Evolutionary conservation across 2,113 vertebrate genomes (phyloP).

Genomic region (Girardinichthys multiradiatus): DNA sequence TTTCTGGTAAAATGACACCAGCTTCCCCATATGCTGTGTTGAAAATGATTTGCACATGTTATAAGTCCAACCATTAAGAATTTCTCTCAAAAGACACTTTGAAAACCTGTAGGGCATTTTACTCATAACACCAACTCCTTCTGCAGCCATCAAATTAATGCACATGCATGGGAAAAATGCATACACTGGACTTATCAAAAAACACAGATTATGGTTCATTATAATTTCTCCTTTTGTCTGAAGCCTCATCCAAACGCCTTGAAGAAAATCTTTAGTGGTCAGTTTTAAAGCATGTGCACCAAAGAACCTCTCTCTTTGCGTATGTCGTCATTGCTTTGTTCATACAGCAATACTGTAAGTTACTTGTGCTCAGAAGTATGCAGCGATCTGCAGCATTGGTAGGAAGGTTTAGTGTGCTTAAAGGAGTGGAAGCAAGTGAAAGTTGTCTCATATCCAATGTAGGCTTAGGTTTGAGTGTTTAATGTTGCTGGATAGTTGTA

Average conservation of each 20-base stretch:
- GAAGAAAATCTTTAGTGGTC: no score
- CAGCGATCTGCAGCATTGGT: not conserved
- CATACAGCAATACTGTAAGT: constrained; percentile 62
- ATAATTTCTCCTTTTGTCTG: constrained; percentile 1
- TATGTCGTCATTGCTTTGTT: constrained; percentile 30
- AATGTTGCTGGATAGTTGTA: constrained; percentile 28
- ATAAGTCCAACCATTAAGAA: not conserved
- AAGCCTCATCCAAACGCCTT: no score
- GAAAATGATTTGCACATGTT: no score
- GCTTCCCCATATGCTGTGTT: no score
- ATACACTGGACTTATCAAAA: constrained; percentile 30
- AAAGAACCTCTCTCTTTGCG: constrained; percentile 67
- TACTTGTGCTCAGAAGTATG: constrained; percentile 19
- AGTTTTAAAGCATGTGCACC: constrained; percentile 56
- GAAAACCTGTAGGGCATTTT: not conserved
- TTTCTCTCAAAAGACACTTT: no score
- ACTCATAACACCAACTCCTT: not conserved
- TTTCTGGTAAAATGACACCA: no score
- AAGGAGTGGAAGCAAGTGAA: constrained; percentile 16
- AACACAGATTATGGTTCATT: constrained; percentile 20
- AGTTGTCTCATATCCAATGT: constrained; percentile 20
- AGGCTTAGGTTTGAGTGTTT: constrained; percentile 5
- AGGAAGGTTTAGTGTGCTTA: constrained; percentile 28
- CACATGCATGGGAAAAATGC: not conserved
- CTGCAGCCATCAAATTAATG: not conserved